Evolutionary conservation across 2,888 invertebrate species (phyloP).

Genomic region (Andrena chrysosceles): DNA sequence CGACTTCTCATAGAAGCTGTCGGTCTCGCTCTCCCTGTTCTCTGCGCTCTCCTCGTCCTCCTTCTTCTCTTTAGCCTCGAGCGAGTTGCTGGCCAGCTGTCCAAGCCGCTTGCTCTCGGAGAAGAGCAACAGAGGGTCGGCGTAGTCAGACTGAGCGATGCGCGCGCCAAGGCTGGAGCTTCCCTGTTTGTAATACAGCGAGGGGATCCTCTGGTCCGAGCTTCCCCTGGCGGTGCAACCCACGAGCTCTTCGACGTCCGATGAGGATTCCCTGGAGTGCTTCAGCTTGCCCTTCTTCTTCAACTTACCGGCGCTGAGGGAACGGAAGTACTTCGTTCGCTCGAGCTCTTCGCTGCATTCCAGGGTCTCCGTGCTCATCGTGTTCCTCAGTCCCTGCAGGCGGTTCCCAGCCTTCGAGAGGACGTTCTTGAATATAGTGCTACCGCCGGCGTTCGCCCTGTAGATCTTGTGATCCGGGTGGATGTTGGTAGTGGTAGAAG

Average conservation of each 20-base stretch:
- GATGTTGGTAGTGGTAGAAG: slow-evolving; percentile 84
- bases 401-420: slow-evolving; percentile 82
- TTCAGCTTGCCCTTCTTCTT: slow-evolving; percentile 81
- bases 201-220: slow-evolving; percentile 67
- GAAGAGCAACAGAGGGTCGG: slow-evolving; percentile 91
- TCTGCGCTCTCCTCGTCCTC: slow-evolving; percentile 40
- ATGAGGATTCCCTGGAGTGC: slow-evolving; percentile 77
- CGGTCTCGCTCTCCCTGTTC: slow-evolving; percentile 85
- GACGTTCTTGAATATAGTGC: slow-evolving; percentile 82
- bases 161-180: slow-evolving; percentile 94
- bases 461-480: slow-evolving; percentile 94
- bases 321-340: slow-evolving; percentile 74
- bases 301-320: slow-evolving; percentile 70
- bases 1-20: slow-evolving; percentile 91
- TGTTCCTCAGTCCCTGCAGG: slow-evolving; percentile 80
- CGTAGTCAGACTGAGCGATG: slow-evolving; percentile 95
- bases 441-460: slow-evolving; percentile 85
- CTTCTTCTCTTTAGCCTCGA: slow-evolving; percentile 18
- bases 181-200: slow-evolving; percentile 89
- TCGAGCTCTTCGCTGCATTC: slow-evolving; percentile 80
- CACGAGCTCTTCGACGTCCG: slow-evolving; percentile 78
- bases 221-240: slow-evolving; percentile 69
- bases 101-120: slow-evolving; percentile 79
- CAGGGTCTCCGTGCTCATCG: slow-evolving; percentile 84
- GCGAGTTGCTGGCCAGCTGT: slow-evolving; percentile 9